These are phyloP conservation scores for Cydia amplana DNA, from an alignment of 1,140 invertebrate genomes.

Conservation along the genomic window DNA sequence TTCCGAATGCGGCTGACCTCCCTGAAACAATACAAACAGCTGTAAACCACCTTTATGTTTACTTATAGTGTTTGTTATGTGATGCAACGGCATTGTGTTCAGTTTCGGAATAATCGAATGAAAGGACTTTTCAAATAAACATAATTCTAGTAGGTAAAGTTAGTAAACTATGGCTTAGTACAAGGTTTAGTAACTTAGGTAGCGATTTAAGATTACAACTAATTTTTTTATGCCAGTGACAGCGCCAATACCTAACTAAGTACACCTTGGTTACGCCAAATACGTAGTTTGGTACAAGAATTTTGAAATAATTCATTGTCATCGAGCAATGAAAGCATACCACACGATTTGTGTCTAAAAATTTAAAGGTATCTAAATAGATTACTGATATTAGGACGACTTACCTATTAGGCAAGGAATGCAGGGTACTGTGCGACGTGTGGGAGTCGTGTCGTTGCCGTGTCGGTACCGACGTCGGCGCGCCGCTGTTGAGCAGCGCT, in stretches of 20 bases:
- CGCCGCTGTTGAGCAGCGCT: constrained; percentile 44
- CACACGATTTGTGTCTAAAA: too few species aligned
- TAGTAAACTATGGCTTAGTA: too few species aligned
- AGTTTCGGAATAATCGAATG: background rate
- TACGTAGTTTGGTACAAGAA: too few species aligned
- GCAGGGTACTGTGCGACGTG: constrained; percentile 51
- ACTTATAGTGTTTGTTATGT: background rate
- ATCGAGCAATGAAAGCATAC: too few species aligned
- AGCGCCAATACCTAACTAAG: too few species aligned
- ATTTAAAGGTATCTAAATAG: too few species aligned
- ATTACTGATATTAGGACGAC: background rate
- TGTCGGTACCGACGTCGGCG: constrained; percentile 45
- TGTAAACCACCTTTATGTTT: constrained; percentile 16
- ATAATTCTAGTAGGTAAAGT: too few species aligned
- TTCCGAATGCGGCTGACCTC: constrained; percentile 61
- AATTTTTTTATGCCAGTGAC: too few species aligned
- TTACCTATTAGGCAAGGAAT: constrained; percentile 56
- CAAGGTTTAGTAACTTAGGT: too few species aligned
- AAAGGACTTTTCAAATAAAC: background rate
- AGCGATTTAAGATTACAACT: too few species aligned
- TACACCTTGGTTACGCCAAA: too few species aligned
- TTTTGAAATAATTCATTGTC: too few species aligned
- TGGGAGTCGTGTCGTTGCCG: constrained; percentile 64
- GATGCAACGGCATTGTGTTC: background rate
- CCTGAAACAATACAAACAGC: constrained; percentile 49